Conservation (phyloP, 2,797 vertebrate species). For the Notamacropus eugenii region DNA sequence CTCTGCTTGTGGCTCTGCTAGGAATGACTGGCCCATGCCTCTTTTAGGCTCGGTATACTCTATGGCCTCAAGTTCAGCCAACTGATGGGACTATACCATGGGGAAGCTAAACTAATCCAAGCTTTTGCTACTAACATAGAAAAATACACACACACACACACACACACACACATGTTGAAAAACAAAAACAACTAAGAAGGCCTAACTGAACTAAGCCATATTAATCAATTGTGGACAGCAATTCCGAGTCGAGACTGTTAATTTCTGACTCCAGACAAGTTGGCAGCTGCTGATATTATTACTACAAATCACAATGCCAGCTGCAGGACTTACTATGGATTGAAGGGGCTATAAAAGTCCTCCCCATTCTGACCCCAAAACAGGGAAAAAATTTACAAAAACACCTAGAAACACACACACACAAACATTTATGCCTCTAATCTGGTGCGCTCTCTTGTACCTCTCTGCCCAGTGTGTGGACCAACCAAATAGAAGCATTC, state of each 20-base stretch:
- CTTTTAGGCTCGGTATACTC: conserved; percentile 82
- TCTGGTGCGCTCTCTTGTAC: conserved; percentile 76
- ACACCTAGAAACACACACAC: conserved; percentile 78
- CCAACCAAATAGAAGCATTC: conserved; percentile 88
- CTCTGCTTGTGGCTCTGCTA: conserved; percentile 84
- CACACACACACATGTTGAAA: conserved; percentile 34
- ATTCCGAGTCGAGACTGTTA: conserved; percentile 84
- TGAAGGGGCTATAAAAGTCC: conserved; percentile 77
- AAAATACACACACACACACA: conserved; percentile 49
- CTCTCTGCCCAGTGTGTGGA: conserved; percentile 83
- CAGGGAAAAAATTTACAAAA: conserved; percentile 37
- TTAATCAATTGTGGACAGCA: conserved; percentile 85
- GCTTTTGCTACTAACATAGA: conserved; percentile 52
- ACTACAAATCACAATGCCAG: conserved; percentile 73
- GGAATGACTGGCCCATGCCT: conserved; percentile 75
- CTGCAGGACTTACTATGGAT: conserved; percentile 81
- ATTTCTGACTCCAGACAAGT: conserved; percentile 82
- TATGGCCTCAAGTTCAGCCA: conserved; percentile 61
- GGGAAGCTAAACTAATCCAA: conserved; percentile 70
- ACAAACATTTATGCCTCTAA: conserved; percentile 81
- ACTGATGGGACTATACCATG: conserved; percentile 82
- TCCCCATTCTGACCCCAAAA: conserved; percentile 11
- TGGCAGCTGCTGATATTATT: conserved; percentile 84
- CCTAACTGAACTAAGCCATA: conserved; percentile 94
- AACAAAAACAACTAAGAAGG: conserved; percentile 77